Conservation (phyloP, 2,113 vertebrate species). For the Heliornis fulica region DNA sequence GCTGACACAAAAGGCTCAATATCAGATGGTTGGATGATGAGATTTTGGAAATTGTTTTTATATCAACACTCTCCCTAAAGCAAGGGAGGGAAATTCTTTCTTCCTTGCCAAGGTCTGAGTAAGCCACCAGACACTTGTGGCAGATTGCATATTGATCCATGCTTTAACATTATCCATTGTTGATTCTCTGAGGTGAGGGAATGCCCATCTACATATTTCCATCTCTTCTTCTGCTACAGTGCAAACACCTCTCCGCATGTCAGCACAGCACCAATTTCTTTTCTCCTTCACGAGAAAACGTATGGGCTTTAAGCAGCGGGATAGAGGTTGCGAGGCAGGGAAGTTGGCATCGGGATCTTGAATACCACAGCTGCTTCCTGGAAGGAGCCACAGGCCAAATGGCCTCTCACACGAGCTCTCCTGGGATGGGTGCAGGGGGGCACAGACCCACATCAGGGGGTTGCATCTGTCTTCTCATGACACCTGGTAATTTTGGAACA, state of each 20-base stretch:
- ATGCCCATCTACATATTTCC: background rate
- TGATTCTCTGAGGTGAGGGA: background rate
- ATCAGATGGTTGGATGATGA: background rate
- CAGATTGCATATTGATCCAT: conserved; percentile 2
- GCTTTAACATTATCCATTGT: background rate
- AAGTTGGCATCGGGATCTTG: background rate
- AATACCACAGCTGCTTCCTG: background rate
- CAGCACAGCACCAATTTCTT: background rate
- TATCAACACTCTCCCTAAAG: background rate
- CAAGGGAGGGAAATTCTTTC: background rate
- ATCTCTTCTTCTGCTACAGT: background rate
- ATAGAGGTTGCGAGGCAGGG: background rate
- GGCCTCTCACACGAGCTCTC: rapidly evolving
- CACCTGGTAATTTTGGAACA: background rate
- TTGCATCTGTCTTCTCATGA: background rate
- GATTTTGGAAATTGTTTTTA: conserved; percentile 39
- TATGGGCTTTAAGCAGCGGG: background rate
- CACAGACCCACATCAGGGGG: too few species aligned
- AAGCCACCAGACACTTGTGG: background rate
- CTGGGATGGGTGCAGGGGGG: background rate
- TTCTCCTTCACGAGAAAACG: background rate
- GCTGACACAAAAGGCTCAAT: background rate
- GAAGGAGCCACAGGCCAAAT: rapidly evolving
- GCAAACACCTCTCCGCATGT: background rate
- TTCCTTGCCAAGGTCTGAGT: background rate